Evolutionary conservation across 2,888 invertebrate genomes (phyloP).

Genomic region (Acronicta aceris): DNA sequence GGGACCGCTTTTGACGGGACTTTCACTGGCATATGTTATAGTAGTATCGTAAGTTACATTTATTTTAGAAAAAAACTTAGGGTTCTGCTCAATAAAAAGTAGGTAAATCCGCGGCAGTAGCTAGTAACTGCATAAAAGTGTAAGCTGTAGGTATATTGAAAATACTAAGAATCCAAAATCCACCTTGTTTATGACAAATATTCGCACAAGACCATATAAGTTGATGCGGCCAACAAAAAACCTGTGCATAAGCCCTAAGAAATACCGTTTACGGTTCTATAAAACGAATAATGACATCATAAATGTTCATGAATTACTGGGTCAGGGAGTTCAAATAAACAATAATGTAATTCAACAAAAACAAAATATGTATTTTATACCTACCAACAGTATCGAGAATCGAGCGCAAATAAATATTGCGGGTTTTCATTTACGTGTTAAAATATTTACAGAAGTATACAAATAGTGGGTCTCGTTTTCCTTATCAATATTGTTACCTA

Average conservation of each 20-base stretch:
- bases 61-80: too few species aligned
- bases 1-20: too few species aligned
- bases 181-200: neutral
- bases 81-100: too few species aligned
- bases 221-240: neutral
- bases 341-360: conserved; percentile 24
- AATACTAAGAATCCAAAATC: neutral
- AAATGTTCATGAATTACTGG: conserved; percentile 32
- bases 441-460: conserved; percentile 31
- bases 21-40: too few species aligned
- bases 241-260: neutral
- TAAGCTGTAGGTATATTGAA: neutral
- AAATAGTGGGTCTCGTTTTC: conserved; percentile 33
- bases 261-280: too few species aligned
- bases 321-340: conserved; percentile 41
- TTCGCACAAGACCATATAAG: conserved; percentile 7
- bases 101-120: too few species aligned
- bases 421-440: conserved; percentile 28
- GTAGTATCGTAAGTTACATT: too few species aligned
- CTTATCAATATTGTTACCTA: conserved; percentile 18
- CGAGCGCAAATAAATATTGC: conserved; percentile 50
- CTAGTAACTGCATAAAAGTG: too few species aligned
- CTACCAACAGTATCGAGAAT: conserved; percentile 28
- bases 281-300: conserved; percentile 34
- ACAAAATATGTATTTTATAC: conserved; percentile 20